These are phyloP conservation scores for Protobothrops mucrosquamatus DNA, from an alignment of 2,113 vertebrate genomes.

Conservation along the genomic window DNA sequence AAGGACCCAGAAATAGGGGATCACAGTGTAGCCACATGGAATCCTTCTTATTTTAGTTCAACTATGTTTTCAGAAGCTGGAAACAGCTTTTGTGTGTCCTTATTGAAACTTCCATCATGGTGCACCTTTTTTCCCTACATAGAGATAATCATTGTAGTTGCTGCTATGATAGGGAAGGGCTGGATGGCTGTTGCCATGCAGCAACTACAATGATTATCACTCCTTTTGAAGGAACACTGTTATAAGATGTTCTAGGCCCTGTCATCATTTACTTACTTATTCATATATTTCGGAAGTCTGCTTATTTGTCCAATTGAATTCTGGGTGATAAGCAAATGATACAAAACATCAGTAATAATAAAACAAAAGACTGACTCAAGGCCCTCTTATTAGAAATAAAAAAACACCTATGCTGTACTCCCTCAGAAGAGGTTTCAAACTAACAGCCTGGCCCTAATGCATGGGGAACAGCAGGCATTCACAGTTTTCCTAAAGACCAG, in stretches of 20 bases:
- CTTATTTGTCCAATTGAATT: not conserved
- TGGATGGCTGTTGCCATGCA: not conserved
- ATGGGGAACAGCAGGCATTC: not conserved
- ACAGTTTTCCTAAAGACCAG: too few species aligned
- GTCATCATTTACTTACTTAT: not conserved
- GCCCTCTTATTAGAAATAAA: not conserved
- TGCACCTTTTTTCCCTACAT: not conserved
- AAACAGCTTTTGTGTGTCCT: not conserved
- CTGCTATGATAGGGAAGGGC: not conserved
- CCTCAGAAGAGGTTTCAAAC: not conserved
- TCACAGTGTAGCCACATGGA: not conserved
- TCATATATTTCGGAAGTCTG: not conserved
- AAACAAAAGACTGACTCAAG: not conserved
- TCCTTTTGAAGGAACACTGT: not conserved
- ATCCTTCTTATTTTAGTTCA: not conserved
- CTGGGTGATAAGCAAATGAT: not conserved
- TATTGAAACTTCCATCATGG: not conserved
- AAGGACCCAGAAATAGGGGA: not conserved
- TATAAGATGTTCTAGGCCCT: not conserved
- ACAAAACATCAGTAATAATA: not conserved
- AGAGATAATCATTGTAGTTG: not conserved
- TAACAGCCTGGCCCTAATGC: not conserved
- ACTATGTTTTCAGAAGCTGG: not conserved
- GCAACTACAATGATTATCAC: not conserved
- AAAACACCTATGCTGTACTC: not conserved